A percentile compares a stretch with the other conserved stretches of the same genome.
These are phyloP conservation scores for Lagenorhynchus albirostris DNA, from an alignment of 2,113 vertebrate genomes.

Conservation along the genomic window DNA sequence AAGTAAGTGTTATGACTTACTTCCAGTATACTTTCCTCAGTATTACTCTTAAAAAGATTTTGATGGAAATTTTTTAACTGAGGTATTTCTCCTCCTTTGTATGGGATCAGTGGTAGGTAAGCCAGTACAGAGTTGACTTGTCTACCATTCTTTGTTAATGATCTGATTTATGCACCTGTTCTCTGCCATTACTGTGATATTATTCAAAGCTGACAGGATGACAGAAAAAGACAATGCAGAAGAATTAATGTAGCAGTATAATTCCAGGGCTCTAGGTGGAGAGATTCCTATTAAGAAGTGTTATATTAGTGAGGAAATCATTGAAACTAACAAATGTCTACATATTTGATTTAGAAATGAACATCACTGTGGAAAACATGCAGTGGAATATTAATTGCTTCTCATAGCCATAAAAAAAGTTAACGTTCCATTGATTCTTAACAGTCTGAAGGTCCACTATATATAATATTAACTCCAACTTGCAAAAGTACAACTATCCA, in stretches of 20 bases:
- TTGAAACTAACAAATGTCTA: constrained; percentile 29
- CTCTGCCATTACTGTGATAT: background rate
- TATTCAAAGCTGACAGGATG: background rate
- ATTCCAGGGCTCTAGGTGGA: background rate
- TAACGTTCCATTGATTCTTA: constrained; percentile 37
- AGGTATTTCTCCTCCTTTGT: background rate
- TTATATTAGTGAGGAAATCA: constrained; percentile 43
- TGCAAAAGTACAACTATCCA: constrained; percentile 11
- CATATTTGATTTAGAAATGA: constrained; percentile 34
- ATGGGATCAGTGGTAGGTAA: background rate
- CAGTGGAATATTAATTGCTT: constrained; percentile 22
- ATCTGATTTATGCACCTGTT: background rate
- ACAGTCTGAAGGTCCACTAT: constrained; percentile 32
- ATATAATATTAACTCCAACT: constrained; percentile 2
- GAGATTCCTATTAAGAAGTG: constrained; percentile 17
- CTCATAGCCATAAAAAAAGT: constrained; percentile 13
- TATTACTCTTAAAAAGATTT: background rate
- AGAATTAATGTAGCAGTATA: constrained; percentile 1
- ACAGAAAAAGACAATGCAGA: constrained; percentile 9
- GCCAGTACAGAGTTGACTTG: background rate
- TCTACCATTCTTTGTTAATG: background rate
- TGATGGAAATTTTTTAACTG: background rate
- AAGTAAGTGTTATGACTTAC: constrained; percentile 51
- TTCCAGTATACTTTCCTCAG: background rate
- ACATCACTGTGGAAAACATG: constrained; percentile 1